Conservation (phyloP, 2,797 vertebrate genomes). For the Loris lydekkerianus region DNA sequence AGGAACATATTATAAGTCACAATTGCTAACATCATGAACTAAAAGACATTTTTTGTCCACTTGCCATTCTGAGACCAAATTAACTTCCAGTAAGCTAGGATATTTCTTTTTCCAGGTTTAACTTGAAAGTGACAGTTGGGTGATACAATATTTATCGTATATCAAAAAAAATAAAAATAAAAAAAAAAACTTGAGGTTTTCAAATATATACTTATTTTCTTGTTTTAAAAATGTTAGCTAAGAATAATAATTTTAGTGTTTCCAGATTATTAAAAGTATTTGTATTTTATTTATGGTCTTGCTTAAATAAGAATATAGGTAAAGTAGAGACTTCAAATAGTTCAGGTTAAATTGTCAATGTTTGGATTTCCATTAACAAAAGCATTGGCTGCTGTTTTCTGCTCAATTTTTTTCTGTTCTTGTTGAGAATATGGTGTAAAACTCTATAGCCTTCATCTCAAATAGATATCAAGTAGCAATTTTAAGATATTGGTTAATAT, state of each 20-base stretch:
- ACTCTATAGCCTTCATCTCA: background rate
- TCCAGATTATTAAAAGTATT: background rate
- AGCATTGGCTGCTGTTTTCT: background rate
- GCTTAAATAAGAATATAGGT: background rate
- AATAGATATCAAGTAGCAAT: background rate
- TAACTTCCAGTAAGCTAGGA: background rate
- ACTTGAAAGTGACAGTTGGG: background rate
- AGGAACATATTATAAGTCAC: background rate
- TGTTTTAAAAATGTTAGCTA: background rate
- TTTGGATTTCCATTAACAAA: background rate
- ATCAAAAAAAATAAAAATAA: too few species aligned
- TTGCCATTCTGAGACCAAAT: background rate
- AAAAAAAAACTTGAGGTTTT: background rate
- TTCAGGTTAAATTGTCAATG: background rate
- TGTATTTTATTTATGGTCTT: slow-evolving; percentile 33
- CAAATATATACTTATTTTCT: slow-evolving; percentile 16
- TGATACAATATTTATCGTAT: background rate
- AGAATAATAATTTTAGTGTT: background rate
- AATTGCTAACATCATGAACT: background rate
- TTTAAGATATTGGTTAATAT: background rate
- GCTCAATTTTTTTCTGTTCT: background rate
- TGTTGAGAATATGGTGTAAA: background rate
- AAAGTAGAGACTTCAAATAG: background rate
- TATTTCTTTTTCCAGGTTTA: background rate
- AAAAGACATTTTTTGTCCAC: background rate